Conservation (phyloP, 2,113 vertebrate genomes). For the Elephas maximus region DNA sequence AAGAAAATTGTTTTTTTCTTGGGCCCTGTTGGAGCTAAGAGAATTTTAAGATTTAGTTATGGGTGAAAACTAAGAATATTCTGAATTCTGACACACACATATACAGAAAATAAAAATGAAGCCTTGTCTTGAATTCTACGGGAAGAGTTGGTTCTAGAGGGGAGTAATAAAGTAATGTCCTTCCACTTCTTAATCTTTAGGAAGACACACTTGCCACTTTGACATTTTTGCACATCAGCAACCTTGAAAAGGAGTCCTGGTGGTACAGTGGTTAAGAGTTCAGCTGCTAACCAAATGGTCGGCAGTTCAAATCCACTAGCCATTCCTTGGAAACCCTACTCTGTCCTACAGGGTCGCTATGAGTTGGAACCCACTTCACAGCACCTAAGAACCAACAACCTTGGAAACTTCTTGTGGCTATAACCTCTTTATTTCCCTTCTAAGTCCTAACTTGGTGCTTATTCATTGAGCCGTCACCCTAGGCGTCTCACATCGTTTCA, state of each 20-base stretch:
- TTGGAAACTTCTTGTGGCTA: background rate
- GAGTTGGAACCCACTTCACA: too few species aligned
- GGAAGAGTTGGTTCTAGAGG: background rate
- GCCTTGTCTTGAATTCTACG: background rate
- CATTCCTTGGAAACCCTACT: too few species aligned
- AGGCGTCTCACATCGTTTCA: background rate
- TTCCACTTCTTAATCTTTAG: conserved; percentile 13
- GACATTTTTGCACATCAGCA: conserved; percentile 68
- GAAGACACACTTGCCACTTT: conserved; percentile 38
- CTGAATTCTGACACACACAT: background rate
- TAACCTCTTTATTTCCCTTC: conserved; percentile 59
- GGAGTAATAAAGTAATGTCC: background rate
- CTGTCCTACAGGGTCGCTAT: too few species aligned
- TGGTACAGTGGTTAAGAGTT: too few species aligned
- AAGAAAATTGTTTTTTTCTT: background rate
- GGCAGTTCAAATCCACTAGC: too few species aligned
- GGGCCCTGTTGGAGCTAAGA: background rate
- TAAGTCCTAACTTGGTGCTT: conserved; percentile 44
- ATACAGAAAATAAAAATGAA: conserved; percentile 47
- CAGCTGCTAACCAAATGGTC: too few species aligned
- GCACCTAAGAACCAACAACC: background rate
- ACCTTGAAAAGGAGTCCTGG: background rate
- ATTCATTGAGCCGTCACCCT: background rate
- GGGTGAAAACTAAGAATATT: background rate
- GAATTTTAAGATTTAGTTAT: background rate